Percentiles rank a stretch among this genome's conserved stretches.
These are phyloP conservation scores for Phalanger gymnotis DNA, from an alignment of 2,797 vertebrate species.

Conservation along the genomic window DNA sequence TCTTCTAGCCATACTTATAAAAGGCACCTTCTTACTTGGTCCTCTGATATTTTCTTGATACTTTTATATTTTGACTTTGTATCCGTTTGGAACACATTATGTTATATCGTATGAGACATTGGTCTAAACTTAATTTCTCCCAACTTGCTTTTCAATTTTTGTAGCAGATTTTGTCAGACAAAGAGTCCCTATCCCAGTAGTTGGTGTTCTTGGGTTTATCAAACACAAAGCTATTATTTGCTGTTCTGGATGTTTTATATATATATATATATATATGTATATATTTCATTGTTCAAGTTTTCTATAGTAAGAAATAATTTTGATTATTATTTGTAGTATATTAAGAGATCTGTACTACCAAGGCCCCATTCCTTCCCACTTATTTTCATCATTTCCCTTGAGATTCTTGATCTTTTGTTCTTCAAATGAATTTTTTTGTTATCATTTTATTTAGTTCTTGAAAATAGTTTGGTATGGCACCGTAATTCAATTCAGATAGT, in stretches of 20 bases:
- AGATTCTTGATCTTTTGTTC: not conserved
- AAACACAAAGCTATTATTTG: not conserved
- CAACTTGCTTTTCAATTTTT: not conserved
- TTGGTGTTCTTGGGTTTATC: not conserved
- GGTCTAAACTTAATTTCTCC: not conserved
- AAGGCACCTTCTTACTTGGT: not conserved
- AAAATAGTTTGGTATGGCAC: not conserved
- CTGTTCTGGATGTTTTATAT: not conserved
- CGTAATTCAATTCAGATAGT: not conserved
- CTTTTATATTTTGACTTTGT: not conserved
- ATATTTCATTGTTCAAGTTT: not conserved
- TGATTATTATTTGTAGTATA: not conserved
- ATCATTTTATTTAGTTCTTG: not conserved
- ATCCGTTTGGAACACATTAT: not conserved
- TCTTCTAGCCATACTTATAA: not conserved
- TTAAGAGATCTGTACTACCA: not conserved
- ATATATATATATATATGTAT: no score
- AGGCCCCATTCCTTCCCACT: not conserved
- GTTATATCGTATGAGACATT: not conserved
- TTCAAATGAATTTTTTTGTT: not conserved
- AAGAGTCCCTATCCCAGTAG: not conserved
- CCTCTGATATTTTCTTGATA: not conserved
- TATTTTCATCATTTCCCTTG: not conserved
- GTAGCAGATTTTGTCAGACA: not conserved
- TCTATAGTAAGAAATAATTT: not conserved